Evolutionary conservation across 2,113 vertebrate genomes (phyloP).

Genomic region (Chloebia gouldiae): DNA sequence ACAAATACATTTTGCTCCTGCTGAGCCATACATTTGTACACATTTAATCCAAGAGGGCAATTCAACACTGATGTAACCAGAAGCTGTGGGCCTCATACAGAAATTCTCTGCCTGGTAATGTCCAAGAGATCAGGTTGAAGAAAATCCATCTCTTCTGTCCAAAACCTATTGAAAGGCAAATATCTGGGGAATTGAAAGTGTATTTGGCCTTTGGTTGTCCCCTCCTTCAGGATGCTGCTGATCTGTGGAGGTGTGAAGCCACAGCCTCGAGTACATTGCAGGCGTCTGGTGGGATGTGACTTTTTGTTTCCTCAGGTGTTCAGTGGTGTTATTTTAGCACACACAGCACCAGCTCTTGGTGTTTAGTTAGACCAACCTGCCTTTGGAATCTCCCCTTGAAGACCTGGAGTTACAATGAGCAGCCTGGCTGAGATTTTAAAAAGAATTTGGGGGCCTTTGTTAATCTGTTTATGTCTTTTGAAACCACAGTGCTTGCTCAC

Average conservation of each 20-base stretch:
- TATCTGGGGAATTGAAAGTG: neutral
- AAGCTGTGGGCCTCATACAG: neutral
- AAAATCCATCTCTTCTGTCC: neutral
- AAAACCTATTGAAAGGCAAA: neutral
- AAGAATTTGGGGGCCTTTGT: neutral
- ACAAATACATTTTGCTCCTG: neutral
- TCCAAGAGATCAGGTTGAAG: neutral
- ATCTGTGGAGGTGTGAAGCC: neutral
- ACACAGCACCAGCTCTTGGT: neutral
- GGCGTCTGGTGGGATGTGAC: neutral
- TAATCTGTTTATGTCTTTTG: neutral
- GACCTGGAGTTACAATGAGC: neutral
- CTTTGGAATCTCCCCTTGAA: neutral
- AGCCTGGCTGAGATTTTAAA: neutral
- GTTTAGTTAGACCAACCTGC: neutral
- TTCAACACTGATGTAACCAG: neutral
- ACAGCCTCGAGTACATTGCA: neutral
- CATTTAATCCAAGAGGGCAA: neutral
- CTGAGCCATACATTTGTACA: neutral
- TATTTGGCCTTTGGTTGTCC: neutral
- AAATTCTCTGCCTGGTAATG: neutral
- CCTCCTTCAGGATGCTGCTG: neutral
- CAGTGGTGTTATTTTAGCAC: neutral
- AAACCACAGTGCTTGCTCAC: neutral
- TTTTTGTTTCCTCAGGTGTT: neutral